These are phyloP conservation scores for Penelope pileata DNA, from an alignment of 2,113 vertebrate genomes.

Conservation along the genomic window DNA sequence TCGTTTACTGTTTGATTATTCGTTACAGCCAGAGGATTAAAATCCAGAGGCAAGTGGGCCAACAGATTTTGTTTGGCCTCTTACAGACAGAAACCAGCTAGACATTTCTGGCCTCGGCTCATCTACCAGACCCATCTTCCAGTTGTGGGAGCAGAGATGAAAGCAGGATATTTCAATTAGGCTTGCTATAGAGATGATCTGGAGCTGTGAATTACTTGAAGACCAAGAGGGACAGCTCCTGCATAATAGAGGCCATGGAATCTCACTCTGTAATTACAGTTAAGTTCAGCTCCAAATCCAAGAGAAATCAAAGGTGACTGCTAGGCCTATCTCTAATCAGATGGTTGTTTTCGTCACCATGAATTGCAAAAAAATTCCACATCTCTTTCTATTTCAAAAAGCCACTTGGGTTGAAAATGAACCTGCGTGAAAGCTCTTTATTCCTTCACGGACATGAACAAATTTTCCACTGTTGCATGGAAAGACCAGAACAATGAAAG, in stretches of 20 bases:
- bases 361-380: conserved; percentile 9
- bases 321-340: conserved; percentile 34
- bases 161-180: conserved; percentile 52
- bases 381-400: conserved; percentile 27
- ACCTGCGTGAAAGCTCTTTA: conserved; percentile 40
- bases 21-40: not conserved
- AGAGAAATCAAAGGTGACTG: conserved; percentile 50
- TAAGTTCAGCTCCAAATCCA: conserved; percentile 42
- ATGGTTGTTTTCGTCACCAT: conserved; percentile 5
- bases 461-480: conserved; percentile 52
- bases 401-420: conserved; percentile 44
- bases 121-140: conserved; percentile 5
- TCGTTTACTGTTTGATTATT: conserved; percentile 5
- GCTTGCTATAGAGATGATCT: conserved; percentile 19
- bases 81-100: not conserved
- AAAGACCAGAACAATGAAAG: conserved; percentile 54
- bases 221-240: conserved; percentile 47
- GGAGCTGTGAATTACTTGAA: conserved; percentile 56
- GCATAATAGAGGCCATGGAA: conserved; percentile 50
- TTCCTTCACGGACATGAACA: not conserved
- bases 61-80: not conserved
- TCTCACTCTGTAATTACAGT: conserved; percentile 51
- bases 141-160: conserved; percentile 21
- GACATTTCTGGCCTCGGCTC: not conserved
- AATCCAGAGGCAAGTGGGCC: not conserved